phyloP scores from a whole-genome alignment of 1,140 invertebrate species.

The Solen grandis region DNA sequence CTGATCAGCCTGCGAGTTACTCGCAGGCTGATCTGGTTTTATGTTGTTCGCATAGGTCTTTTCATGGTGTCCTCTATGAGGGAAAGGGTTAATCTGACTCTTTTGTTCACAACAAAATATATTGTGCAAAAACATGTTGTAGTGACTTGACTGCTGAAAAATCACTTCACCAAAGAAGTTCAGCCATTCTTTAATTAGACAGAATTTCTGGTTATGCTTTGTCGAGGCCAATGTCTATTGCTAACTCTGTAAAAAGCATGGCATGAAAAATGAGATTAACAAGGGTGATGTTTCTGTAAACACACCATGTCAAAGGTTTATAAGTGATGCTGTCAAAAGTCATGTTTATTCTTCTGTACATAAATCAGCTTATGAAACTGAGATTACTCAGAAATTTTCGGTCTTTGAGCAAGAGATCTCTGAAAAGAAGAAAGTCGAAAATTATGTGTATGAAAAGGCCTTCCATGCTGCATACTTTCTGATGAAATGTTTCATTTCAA shows the following conservation, averaged over 20 bases:
- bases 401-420: constrained; percentile 33
- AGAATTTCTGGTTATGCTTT: constrained; percentile 29
- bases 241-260: constrained; percentile 19
- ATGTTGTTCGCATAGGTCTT: no score
- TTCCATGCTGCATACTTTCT: constrained; percentile 36
- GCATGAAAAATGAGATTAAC: constrained; percentile 33
- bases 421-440: constrained; percentile 10
- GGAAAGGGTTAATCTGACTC: no score
- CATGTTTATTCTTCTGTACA: constrained; percentile 13
- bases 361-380: constrained; percentile 4
- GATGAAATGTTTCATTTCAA: constrained; percentile 40
- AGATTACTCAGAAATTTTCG: constrained; percentile 33
- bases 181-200: neutral
- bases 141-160: no score
- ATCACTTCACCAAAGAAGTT: constrained; percentile 1
- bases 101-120: no score
- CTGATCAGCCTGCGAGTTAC: no score
- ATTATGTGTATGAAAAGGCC: neutral
- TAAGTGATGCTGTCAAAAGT: constrained; percentile 10
- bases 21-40: no score
- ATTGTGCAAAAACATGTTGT: no score
- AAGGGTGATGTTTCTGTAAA: constrained; percentile 12
- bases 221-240: constrained; percentile 36
- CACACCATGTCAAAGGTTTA: constrained; percentile 9
- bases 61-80: no score